Conservation (phyloP, 2,113 vertebrate species). For the Xiphophorus couchianus region DNA sequence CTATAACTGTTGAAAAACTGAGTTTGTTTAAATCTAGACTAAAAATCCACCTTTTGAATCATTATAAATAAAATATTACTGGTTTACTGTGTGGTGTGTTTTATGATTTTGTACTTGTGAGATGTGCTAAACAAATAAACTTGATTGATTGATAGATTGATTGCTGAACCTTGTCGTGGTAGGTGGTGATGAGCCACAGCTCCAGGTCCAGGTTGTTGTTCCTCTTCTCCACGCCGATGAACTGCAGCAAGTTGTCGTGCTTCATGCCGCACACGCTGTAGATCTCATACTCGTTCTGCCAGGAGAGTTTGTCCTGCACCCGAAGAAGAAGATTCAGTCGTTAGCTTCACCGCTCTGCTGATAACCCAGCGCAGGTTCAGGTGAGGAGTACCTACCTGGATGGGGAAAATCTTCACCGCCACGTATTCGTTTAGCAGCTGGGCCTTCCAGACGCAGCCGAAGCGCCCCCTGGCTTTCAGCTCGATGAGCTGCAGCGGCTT, state of each 20-base stretch:
- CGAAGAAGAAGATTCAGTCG: slow-evolving; percentile 15
- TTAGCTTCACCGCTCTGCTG: not conserved
- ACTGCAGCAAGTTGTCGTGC: slow-evolving; percentile 95
- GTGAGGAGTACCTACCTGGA: slow-evolving; percentile 91
- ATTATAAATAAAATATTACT: too few species aligned
- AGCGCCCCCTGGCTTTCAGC: slow-evolving; percentile 95
- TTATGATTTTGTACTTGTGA: too few species aligned
- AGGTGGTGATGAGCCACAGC: slow-evolving; percentile 95
- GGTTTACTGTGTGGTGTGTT: too few species aligned
- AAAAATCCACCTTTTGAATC: too few species aligned
- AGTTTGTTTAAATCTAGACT: too few species aligned
- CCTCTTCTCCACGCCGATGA: slow-evolving; percentile 95
- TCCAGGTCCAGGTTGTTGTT: slow-evolving; percentile 94
- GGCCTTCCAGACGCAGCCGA: slow-evolving; percentile 98
- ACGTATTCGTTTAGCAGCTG: slow-evolving; percentile 93
- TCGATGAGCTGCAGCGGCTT: slow-evolving; percentile 95
- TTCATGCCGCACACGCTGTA: slow-evolving; percentile 96
- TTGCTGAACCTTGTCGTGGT: slow-evolving; percentile 91
- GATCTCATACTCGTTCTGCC: slow-evolving; percentile 99
- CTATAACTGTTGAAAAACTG: too few species aligned
- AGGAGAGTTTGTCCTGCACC: slow-evolving; percentile 93
- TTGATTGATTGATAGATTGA: too few species aligned
- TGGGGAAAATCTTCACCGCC: slow-evolving; percentile 97
- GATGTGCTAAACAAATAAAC: too few species aligned
- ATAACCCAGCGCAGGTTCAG: not conserved